Conservation (phyloP, 2,888 invertebrate genomes). For the Escarpia spicata region DNA sequence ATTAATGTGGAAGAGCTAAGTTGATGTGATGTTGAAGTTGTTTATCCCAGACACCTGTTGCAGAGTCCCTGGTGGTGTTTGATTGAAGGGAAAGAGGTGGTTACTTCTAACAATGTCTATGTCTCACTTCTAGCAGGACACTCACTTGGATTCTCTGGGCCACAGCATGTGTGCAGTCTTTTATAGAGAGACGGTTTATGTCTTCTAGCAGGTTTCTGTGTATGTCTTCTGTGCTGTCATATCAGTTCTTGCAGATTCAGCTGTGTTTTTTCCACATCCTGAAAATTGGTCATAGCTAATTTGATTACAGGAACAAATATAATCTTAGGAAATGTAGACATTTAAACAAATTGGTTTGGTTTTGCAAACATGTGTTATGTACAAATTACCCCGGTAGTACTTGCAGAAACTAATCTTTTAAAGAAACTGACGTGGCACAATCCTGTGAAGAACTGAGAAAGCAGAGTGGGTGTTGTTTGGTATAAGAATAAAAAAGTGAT, state of each 20-base stretch:
- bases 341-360: neutral
- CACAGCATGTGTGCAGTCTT: neutral
- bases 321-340: neutral
- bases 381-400: neutral
- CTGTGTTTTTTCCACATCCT: neutral
- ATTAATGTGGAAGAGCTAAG: neutral
- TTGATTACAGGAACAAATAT: neutral
- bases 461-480: neutral
- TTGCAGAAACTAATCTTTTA: neutral
- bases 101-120: neutral
- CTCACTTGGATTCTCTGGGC: neutral
- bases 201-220: neutral
- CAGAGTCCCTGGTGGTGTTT: neutral
- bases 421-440: no score
- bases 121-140: neutral
- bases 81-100: neutral
- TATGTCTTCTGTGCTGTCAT: neutral
- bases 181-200: neutral
- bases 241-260: neutral
- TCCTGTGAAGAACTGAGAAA: neutral
- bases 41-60: neutral
- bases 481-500: no score
- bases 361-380: neutral
- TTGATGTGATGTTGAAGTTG: neutral
- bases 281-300: neutral